Evolutionary conservation across 1,140 invertebrate species (phyloP).

Genomic region (Choristoneura fumiferana): DNA sequence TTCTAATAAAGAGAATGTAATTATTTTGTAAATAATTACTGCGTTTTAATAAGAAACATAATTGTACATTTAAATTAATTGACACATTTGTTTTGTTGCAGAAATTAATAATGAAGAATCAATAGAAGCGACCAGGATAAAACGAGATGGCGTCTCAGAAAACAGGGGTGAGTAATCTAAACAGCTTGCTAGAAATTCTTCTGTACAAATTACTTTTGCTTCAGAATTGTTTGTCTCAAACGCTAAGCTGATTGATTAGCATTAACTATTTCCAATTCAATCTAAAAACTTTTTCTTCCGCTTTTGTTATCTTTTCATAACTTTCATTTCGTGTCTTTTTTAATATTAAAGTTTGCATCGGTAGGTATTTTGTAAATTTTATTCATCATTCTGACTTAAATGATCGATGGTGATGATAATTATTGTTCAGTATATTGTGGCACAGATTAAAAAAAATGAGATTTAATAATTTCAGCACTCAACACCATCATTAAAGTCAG

Average conservation of each 20-base stretch:
- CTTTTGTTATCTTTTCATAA: slow-evolving; percentile 21
- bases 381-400: slow-evolving; percentile 2
- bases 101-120: slow-evolving; percentile 55
- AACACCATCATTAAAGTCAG: slow-evolving; percentile 4
- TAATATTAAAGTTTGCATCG: neutral
- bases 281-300: slow-evolving; percentile 24
- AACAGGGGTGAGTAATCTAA: slow-evolving; percentile 63
- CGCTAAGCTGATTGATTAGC: neutral
- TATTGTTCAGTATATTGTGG: neutral
- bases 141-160: slow-evolving; percentile 67
- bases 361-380: slow-evolving; percentile 4
- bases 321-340: slow-evolving; percentile 3
- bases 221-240: slow-evolving; percentile 13
- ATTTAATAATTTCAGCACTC: neutral
- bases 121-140: slow-evolving; percentile 64
- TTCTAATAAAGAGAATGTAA: too few relatives aligned
- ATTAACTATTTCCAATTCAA: slow-evolving; percentile 21
- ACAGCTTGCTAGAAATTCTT: slow-evolving; percentile 17
- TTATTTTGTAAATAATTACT: too few relatives aligned
- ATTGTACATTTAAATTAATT: neutral
- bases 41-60: too few relatives aligned
- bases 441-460: too few relatives aligned
- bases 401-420: neutral
- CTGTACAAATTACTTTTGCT: slow-evolving; percentile 43
- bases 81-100: slow-evolving; percentile 48